phyloP scores from a whole-genome alignment of 2,888 invertebrate species.

The Chydorus sphaericus region DNA sequence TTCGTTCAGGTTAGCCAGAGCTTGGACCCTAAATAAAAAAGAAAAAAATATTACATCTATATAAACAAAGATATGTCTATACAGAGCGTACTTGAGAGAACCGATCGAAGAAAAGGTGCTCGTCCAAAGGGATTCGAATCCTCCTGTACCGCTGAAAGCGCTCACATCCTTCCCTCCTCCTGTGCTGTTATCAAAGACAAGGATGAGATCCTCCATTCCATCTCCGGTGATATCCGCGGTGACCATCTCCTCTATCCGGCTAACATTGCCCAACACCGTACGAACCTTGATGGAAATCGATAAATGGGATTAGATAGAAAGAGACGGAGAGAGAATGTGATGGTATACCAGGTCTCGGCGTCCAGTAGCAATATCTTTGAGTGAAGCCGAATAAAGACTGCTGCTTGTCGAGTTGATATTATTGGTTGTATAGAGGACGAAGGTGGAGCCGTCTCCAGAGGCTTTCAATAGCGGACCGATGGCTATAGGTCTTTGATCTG shows the following conservation, averaged over 20 bases:
- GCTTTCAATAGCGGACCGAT: not conserved
- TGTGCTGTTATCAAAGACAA: constrained; percentile 4
- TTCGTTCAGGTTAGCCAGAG: constrained; percentile 7
- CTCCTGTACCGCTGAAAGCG: not conserved
- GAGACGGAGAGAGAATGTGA: not conserved
- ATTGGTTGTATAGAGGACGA: not conserved
- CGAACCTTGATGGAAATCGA: not conserved
- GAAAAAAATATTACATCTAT: not conserved
- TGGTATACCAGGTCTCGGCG: not conserved
- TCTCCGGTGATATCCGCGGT: constrained; percentile 7
- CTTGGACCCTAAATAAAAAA: not conserved
- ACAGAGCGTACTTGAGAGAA: not conserved
- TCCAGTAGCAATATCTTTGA: not conserved
- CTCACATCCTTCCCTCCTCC: not conserved
- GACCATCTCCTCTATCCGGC: constrained; percentile 7
- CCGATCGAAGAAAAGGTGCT: not conserved
- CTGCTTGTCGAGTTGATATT: not conserved
- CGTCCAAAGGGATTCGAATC: not conserved
- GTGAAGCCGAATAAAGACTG: not conserved
- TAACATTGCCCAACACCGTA: constrained; percentile 1
- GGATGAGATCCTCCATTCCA: constrained; percentile 8
- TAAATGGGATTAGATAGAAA: not conserved
- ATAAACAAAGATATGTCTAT: not conserved
- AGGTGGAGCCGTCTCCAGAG: not conserved
- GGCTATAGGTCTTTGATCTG: not conserved